A percentile compares a stretch with the other conserved stretches of the same genome.
phyloP scores from a whole-genome alignment of 2,797 vertebrate species.

The Dermochelys coriacea region DNA sequence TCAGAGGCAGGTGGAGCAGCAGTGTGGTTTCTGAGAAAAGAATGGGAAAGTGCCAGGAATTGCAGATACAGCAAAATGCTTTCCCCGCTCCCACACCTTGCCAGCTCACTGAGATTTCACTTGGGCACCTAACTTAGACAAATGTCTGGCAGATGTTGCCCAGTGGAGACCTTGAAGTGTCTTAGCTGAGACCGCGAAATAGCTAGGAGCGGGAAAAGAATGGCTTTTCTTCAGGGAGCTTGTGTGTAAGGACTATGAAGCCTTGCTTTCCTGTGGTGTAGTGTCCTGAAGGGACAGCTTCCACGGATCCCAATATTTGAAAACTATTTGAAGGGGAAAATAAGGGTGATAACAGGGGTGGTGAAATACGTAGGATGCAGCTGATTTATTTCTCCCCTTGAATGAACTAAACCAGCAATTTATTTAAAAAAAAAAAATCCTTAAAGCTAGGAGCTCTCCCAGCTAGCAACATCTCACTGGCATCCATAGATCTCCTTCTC shows the following conservation, averaged over 20 bases:
- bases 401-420: background rate
- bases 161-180: background rate
- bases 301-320: background rate
- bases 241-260: background rate
- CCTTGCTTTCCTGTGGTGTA: background rate
- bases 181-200: background rate
- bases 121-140: background rate
- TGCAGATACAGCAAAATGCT: background rate
- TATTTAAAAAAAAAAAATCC: background rate
- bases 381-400: background rate
- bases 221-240: background rate
- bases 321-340: background rate
- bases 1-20: background rate
- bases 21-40: constrained; percentile 34
- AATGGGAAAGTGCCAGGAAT: constrained; percentile 1
- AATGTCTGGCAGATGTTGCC: constrained; percentile 1
- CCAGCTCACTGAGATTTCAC: constrained; percentile 15
- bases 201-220: background rate
- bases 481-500: background rate
- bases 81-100: background rate
- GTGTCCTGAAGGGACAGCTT: background rate
- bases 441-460: constrained; percentile 58
- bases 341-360: background rate
- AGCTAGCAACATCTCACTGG: constrained; percentile 2
- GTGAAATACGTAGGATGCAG: background rate